These are phyloP conservation scores for Hyppa rectilinea DNA, from an alignment of 2,888 invertebrate genomes.

Conservation along the genomic window DNA sequence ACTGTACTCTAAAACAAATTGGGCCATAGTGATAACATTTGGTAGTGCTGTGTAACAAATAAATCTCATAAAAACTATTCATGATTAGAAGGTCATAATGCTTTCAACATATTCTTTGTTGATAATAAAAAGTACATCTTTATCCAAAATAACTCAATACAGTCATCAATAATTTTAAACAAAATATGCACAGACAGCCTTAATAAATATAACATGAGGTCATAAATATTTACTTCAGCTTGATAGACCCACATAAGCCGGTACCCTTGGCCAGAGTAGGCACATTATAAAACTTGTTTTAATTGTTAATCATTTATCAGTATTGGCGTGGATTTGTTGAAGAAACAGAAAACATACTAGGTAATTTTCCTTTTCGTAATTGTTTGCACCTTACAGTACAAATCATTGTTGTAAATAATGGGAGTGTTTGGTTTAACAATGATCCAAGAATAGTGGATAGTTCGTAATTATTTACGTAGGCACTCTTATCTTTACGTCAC, in stretches of 20 bases:
- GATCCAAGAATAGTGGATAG: neutral
- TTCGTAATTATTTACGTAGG: slow-evolving; percentile 10
- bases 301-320: slow-evolving; percentile 6
- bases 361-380: neutral
- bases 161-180: neutral
- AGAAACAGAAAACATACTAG: neutral
- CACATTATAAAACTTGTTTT: slow-evolving; percentile 20
- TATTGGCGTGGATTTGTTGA: neutral
- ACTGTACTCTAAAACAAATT: slow-evolving; percentile 23
- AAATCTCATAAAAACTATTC: neutral
- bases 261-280: slow-evolving; percentile 19
- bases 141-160: neutral
- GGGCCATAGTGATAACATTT: slow-evolving; percentile 31
- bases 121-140: neutral
- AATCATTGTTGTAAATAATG: slow-evolving; percentile 11
- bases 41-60: neutral
- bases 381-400: neutral
- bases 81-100: neutral
- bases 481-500: slow-evolving; percentile 20
- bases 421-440: neutral
- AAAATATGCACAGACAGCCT: neutral
- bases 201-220: slow-evolving; percentile 4
- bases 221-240: slow-evolving; percentile 29
- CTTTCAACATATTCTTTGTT: neutral
- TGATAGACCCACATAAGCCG: neutral